phyloP scores from a whole-genome alignment of 2,888 invertebrate genomes.

The Coelopa pilipes region DNA sequence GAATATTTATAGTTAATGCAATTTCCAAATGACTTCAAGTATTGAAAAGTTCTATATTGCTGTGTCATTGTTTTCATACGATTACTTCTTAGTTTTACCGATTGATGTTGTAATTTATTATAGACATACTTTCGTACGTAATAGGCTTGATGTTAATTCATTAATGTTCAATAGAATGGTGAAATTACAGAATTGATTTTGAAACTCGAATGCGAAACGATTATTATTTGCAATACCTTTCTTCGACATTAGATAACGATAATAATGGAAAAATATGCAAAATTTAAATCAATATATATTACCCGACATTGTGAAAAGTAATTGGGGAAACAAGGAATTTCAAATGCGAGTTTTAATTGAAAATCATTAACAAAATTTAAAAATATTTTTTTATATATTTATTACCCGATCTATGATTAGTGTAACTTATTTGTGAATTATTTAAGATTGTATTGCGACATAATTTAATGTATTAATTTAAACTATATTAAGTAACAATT shows the following conservation, averaged over 20 bases:
- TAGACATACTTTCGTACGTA: background rate
- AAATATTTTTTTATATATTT: background rate
- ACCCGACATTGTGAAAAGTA: no score
- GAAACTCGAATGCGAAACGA: background rate
- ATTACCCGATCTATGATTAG: background rate
- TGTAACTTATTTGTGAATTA: slow-evolving; percentile 7
- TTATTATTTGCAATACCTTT: slow-evolving; percentile 14
- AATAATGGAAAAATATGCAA: background rate
- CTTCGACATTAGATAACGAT: background rate
- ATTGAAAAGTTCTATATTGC: slow-evolving; percentile 6
- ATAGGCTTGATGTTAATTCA: background rate
- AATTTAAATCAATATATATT: no score
- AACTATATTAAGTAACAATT: slow-evolving; percentile 14
- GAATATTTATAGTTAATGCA: slow-evolving; percentile 2
- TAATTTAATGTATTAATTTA: slow-evolving; percentile 6
- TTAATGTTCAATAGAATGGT: background rate
- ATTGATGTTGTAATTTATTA: slow-evolving; percentile 14
- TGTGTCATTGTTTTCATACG: slow-evolving; percentile 7
- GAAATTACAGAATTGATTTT: no score
- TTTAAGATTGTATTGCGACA: slow-evolving; percentile 1
- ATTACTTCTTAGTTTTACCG: background rate
- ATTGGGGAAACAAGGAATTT: no score
- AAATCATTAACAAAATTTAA: no score
- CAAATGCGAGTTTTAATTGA: no score
- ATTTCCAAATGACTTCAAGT: background rate